Conservation (phyloP, 2,113 vertebrate species). For the Ibidorhyncha struthersii region DNA sequence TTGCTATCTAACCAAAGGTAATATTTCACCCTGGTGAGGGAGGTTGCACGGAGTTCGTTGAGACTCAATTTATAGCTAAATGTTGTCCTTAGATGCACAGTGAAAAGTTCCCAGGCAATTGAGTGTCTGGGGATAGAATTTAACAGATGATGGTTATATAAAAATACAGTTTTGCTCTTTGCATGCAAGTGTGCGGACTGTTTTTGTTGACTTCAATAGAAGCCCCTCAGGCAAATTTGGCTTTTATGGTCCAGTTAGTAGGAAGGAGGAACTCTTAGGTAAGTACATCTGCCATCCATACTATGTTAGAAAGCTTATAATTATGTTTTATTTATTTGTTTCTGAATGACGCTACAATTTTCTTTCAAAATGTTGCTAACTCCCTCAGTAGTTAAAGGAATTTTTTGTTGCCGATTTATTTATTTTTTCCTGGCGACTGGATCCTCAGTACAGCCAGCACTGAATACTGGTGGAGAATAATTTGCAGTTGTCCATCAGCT, state of each 20-base stretch:
- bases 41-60: neutral
- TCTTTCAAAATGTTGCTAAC: constrained; percentile 7
- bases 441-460: neutral
- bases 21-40: neutral
- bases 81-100: neutral
- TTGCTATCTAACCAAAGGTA: neutral
- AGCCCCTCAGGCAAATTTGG: neutral
- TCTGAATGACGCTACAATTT: neutral
- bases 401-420: constrained; percentile 49
- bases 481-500: constrained; percentile 59
- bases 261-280: constrained; percentile 32
- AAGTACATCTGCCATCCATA: constrained; percentile 52
- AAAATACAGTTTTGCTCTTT: constrained; percentile 26
- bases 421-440: constrained; percentile 23
- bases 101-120: neutral
- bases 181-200: neutral
- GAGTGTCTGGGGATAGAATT: neutral
- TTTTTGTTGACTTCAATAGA: constrained; percentile 15
- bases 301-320: neutral
- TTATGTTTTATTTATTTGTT: constrained; percentile 25
- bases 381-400: constrained; percentile 31
- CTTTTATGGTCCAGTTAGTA: neutral
- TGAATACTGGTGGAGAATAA: constrained; percentile 32
- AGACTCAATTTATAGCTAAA: neutral
- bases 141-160: neutral